Conservation (phyloP, 2,797 vertebrate species). For the Lindbergichthys nudifrons region DNA sequence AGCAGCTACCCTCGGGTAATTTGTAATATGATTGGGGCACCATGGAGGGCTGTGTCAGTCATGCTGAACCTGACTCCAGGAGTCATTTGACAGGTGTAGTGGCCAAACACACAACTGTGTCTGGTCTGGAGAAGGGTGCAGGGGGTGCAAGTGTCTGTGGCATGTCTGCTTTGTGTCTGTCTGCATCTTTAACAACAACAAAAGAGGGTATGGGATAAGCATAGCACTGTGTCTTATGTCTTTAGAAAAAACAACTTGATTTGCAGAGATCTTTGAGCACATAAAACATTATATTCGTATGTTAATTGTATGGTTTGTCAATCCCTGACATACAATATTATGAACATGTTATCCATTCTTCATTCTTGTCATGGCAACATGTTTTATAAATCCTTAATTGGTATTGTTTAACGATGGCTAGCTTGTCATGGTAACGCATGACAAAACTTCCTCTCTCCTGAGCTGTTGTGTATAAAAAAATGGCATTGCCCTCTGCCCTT, state of each 20-base stretch:
- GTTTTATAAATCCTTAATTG: neutral
- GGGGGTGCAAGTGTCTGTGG: conserved; percentile 65
- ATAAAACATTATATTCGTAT: neutral
- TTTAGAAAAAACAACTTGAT: neutral
- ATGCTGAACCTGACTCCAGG: conserved; percentile 81
- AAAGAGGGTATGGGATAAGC: conserved; percentile 12
- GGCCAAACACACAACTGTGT: conserved; percentile 78
- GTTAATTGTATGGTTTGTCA: neutral
- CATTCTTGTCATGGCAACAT: neutral
- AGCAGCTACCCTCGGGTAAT: conserved; percentile 33
- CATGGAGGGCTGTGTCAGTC: conserved; percentile 59
- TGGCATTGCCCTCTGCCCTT: neutral
- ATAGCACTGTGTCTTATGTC: neutral
- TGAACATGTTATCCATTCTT: neutral
- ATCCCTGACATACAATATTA: neutral
- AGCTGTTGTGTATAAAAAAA: neutral
- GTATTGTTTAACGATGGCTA: neutral
- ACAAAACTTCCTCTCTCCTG: conserved; percentile 4
- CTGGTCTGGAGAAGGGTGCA: conserved; percentile 72
- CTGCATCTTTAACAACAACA: conserved; percentile 55
- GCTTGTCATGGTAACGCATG: neutral
- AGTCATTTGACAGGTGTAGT: conserved; percentile 84
- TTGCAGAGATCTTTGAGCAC: neutral
- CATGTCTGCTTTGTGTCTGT: conserved; percentile 74
- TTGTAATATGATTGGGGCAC: conserved; percentile 68